Evolutionary conservation across 1,140 invertebrate genomes (phyloP), one percentile per base, ranked within the genome.

Genomic region (Sitobion miscanthi): DNA sequence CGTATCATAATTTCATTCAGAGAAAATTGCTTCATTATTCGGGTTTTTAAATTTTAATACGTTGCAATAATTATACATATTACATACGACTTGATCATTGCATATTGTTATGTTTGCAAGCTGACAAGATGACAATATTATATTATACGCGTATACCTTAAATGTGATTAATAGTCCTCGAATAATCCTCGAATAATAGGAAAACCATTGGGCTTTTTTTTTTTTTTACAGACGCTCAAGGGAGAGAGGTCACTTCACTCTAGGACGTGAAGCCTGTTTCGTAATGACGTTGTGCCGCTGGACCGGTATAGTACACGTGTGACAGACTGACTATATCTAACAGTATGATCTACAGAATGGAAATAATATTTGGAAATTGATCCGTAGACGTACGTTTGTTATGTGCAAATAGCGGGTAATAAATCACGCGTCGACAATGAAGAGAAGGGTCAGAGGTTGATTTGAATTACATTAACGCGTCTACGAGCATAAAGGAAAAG

Each of bases 351-450:
- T 87, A 35, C 23, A 25, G 38, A 90, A 42, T 45, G 14, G 38
- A 57, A 38, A 45, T 62, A 90, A 62, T 90, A 62, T 62, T 90
- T 47, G 49, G 35, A 42, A 42, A 62, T 90, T 38, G 54, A 42
- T 62, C 52, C 17, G 54, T 23, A 45, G 85, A 45, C 49, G 20
- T 17, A n/a, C 25, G 49, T 90, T 42, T 45, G 3, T 90, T 62
- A 42, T 90, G 88, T 45, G 88, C 35, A 90, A 90, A 90, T 25
- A 42, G 25, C 23, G 23, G 88, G 45, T 45, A 38, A 90, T 90
- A 90, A 62, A 90, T 90, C 45, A 88, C 87, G 49, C 21, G 30
- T 88, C 35, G 54, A 90, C 54, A 90, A 90, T 62, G 54, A 90
- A 42, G 52, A 52, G 25, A 45, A 62, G 23, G 88, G 88, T 90